A percentile compares a stretch with the other conserved stretches of the same genome.
These are phyloP conservation scores for Rhagium mordax DNA, from an alignment of 2,888 invertebrate species.

Conservation along the genomic window DNA sequence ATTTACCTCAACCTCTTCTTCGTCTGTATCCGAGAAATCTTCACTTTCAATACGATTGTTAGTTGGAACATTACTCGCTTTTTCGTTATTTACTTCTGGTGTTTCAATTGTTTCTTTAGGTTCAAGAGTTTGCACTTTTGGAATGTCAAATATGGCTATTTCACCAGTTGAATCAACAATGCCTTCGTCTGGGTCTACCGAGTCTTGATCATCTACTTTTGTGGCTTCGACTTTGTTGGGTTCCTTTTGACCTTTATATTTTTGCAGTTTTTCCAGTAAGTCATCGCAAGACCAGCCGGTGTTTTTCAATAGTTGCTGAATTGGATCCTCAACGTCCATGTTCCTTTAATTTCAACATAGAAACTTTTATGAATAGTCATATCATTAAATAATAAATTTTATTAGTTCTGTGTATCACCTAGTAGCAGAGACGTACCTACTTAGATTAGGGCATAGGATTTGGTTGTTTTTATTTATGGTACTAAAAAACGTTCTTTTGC, in stretches of 20 bases:
- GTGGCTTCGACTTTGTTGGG: not conserved
- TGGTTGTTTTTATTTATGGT: too few species aligned
- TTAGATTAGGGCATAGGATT: too few species aligned
- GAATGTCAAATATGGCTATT: not conserved
- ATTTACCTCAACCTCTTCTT: conserved; percentile 40
- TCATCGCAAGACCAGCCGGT: conserved; percentile 63
- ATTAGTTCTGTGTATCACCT: too few species aligned
- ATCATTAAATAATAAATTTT: too few species aligned
- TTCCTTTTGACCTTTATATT: conserved; percentile 47
- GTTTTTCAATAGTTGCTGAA: conserved; percentile 58
- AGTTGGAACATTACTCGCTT: not conserved
- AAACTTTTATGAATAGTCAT: not conserved
- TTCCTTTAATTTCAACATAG: conserved; percentile 38
- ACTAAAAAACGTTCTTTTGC: too few species aligned
- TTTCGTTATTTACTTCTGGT: not conserved
- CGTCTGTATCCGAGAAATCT: conserved; percentile 42
- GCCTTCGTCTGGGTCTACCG: conserved; percentile 1
- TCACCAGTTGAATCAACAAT: not conserved
- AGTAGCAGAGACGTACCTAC: too few species aligned
- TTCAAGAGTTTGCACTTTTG: not conserved
- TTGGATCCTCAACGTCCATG: conserved; percentile 56
- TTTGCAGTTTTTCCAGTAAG: conserved; percentile 56
- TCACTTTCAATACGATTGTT: not conserved
- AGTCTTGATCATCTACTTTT: not conserved
- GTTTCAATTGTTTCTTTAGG: not conserved